A percentile compares a stretch with the other conserved stretches of the same genome.
Evolutionary conservation across 2,888 invertebrate genomes (phyloP).

Genomic region (Cybosia mesomella): DNA sequence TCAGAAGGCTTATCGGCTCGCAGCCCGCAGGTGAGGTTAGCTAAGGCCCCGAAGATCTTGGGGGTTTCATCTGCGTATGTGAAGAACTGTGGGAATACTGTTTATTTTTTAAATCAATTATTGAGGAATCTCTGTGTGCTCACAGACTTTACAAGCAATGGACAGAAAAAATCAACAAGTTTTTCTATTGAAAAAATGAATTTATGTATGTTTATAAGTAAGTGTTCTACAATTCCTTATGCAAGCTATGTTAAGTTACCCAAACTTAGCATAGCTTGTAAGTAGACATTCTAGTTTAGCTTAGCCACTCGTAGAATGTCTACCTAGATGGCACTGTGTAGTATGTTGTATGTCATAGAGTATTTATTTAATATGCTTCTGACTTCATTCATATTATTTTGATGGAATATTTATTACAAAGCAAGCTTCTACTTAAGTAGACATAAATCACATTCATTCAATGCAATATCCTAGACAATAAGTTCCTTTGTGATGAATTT

Average conservation of each 20-base stretch:
- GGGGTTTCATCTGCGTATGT: background rate
- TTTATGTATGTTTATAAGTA: too few species aligned
- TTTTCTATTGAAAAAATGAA: too few species aligned
- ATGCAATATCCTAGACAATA: conserved; percentile 16
- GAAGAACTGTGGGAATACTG: too few species aligned
- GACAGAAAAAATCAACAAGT: too few species aligned
- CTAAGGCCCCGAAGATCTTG: background rate
- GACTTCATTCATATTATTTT: background rate
- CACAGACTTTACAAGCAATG: too few species aligned
- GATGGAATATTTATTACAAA: background rate
- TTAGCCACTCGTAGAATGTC: too few species aligned
- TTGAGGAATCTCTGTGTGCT: too few species aligned
- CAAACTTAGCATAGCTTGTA: too few species aligned
- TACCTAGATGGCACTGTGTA: background rate
- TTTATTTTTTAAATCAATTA: too few species aligned
- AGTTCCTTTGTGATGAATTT: conserved; percentile 7
- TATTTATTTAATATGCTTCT: background rate
- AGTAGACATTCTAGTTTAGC: too few species aligned
- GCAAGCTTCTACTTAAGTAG: background rate
- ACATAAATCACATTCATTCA: conserved; percentile 10
- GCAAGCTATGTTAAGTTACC: too few species aligned
- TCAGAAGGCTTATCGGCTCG: background rate
- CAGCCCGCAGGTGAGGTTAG: background rate
- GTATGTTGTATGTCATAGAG: background rate
- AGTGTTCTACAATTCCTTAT: too few species aligned